These are phyloP conservation scores for Perognathus longimembris DNA, from an alignment of 2,113 vertebrate genomes.

Conservation along the genomic window DNA sequence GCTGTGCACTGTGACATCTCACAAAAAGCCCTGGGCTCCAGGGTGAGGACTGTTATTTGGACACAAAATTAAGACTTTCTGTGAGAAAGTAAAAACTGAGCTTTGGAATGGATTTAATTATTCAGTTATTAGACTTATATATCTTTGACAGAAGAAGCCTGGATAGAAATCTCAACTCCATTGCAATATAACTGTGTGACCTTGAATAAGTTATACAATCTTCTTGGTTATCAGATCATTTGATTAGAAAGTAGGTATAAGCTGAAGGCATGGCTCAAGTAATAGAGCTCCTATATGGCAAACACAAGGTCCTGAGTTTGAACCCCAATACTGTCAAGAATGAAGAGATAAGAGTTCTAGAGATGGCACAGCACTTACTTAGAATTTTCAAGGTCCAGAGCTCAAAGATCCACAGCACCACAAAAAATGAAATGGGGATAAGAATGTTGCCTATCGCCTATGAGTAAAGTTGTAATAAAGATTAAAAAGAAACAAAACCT, in stretches of 20 bases:
- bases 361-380: too few relatives aligned
- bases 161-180: constrained; percentile 22
- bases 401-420: too few relatives aligned
- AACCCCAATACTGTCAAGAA: too few relatives aligned
- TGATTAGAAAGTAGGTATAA: constrained; percentile 57
- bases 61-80: background rate
- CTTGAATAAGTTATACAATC: constrained; percentile 42
- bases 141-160: constrained; percentile 22
- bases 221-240: constrained; percentile 45
- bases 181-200: background rate
- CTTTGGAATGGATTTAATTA: constrained; percentile 4
- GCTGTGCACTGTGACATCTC: constrained; percentile 24
- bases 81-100: background rate
- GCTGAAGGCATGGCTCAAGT: too few relatives aligned
- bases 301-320: too few relatives aligned
- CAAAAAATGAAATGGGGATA: background rate
- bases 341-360: too few relatives aligned
- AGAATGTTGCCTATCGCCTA: background rate
- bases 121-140: background rate
- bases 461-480: background rate
- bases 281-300: too few relatives aligned
- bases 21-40: constrained; percentile 41
- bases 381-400: too few relatives aligned
- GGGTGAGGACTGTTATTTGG: constrained; percentile 34
- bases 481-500: background rate